Conservation (phyloP, 2,888 invertebrate genomes). For the Eupithecia centaureata region DNA sequence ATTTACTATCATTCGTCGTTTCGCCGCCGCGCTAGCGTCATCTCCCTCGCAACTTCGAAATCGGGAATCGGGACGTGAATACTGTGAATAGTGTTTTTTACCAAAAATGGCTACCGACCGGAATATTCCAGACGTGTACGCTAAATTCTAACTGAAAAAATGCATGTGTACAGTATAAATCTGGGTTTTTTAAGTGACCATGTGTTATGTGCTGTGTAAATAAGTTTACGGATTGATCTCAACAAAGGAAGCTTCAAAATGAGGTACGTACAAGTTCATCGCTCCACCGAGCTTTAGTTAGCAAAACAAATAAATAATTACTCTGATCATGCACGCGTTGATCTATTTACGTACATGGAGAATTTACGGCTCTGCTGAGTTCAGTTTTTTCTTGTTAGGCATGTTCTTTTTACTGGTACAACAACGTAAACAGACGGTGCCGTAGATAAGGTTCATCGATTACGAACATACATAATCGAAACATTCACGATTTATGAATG, state of each 20-base stretch:
- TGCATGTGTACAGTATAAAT: slow-evolving; percentile 72
- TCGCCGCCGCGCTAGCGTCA: slow-evolving; percentile 73
- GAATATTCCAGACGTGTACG: slow-evolving; percentile 65
- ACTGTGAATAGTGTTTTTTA: slow-evolving; percentile 63
- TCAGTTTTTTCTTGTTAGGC: slow-evolving; percentile 57
- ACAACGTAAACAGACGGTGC: slow-evolving; percentile 73
- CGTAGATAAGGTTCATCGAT: slow-evolving; percentile 72
- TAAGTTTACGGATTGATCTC: slow-evolving; percentile 79
- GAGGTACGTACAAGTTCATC: slow-evolving; percentile 80
- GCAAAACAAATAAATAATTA: slow-evolving; percentile 82
- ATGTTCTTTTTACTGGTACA: slow-evolving; percentile 57
- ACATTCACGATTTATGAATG: slow-evolving; percentile 78
- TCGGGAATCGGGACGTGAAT: slow-evolving; percentile 70
- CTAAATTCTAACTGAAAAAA: slow-evolving; percentile 70
- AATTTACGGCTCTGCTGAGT: slow-evolving; percentile 63
- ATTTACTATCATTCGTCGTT: slow-evolving; percentile 65
- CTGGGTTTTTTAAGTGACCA: slow-evolving; percentile 81
- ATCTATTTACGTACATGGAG: slow-evolving; percentile 69
- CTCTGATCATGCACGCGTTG: slow-evolving; percentile 62
- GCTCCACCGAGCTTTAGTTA: slow-evolving; percentile 72
- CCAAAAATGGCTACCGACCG: slow-evolving; percentile 79
- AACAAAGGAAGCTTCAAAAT: slow-evolving; percentile 81
- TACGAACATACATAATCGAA: slow-evolving; percentile 52
- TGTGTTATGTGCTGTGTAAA: slow-evolving; percentile 80
- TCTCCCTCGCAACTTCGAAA: slow-evolving; percentile 71